These are phyloP conservation scores for Siderastrea radians DNA, from an alignment of 92 coral and sea anemone species.

Conservation along the genomic window DNA sequence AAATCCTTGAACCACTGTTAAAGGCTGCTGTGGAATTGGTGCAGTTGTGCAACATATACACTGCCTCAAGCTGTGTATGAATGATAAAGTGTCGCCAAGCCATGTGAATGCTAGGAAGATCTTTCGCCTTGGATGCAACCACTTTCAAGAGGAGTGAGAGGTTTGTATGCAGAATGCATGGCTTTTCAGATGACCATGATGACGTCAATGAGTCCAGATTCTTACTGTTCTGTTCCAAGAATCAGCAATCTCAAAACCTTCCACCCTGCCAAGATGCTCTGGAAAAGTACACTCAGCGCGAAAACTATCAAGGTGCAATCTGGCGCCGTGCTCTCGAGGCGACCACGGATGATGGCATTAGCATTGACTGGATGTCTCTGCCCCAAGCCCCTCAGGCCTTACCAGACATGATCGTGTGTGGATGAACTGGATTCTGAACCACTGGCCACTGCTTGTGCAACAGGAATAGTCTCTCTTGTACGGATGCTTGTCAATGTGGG, in stretches of 20 bases:
- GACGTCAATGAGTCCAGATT: conserved; percentile 38
- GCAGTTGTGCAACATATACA: no score
- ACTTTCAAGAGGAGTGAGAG: conserved; percentile 16
- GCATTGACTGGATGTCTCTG: conserved; percentile 78
- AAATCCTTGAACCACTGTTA: no score
- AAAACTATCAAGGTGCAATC: conserved; percentile 44
- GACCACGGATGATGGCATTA: conserved; percentile 44
- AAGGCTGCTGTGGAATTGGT: no score
- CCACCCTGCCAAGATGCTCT: conserved; percentile 50
- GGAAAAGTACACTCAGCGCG: conserved; percentile 40
- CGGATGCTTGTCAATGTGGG: conserved; percentile 65
- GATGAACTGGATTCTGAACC: conserved; percentile 63
- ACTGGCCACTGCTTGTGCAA: conserved; percentile 73
- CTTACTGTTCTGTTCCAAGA: conserved; percentile 26
- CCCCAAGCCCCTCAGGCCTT: conserved; percentile 75
- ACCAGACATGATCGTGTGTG: conserved; percentile 66
- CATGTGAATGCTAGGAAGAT: not conserved
- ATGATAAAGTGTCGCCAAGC: not conserved
- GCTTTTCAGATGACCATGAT: conserved; percentile 22
- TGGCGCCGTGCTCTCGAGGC: conserved; percentile 43
- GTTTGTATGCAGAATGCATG: conserved; percentile 52
- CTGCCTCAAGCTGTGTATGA: no score
- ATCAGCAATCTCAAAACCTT: conserved; percentile 34
- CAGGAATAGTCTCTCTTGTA: conserved; percentile 64
- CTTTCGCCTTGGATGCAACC: not conserved